A percentile compares a stretch with the other conserved stretches of the same genome.
Evolutionary conservation across 2,888 invertebrate genomes (phyloP).

Genomic region (Nasonovia ribisnigri): DNA sequence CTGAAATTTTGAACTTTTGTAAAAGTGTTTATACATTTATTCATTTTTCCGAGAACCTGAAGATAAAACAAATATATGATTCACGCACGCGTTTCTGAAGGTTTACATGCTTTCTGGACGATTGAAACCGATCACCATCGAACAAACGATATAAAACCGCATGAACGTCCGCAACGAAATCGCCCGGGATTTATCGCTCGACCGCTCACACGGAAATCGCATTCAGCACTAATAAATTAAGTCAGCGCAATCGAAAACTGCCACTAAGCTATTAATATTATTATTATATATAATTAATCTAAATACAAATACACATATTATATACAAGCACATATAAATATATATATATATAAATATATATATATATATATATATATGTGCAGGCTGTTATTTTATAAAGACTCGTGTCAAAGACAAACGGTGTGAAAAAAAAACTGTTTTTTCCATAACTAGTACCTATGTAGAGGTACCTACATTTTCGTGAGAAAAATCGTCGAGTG

Average conservation of each 20-base stretch:
- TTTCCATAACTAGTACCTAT: background rate
- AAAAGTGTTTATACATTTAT: background rate
- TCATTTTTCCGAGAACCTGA: background rate
- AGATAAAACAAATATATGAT: background rate
- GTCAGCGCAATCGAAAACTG: background rate
- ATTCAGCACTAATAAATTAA: background rate
- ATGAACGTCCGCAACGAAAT: background rate
- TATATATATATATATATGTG: background rate
- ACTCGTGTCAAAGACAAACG: background rate
- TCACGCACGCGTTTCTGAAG: background rate
- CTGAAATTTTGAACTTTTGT: background rate
- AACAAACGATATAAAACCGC: background rate
- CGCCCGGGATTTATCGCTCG: background rate
- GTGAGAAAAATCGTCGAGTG: conserved; percentile 59
- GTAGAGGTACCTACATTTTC: conserved; percentile 6
- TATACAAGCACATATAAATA: no score
- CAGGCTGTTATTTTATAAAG: background rate
- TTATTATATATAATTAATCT: background rate
- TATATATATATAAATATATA: no score
- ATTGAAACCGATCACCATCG: background rate
- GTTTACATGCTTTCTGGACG: background rate
- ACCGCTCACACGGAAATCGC: background rate
- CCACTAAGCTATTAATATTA: background rate
- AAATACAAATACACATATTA: background rate
- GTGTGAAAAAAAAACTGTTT: background rate